Evolutionary conservation across 2,797 vertebrate species (phyloP).

Genomic region (Pseudomugil gertrudae): DNA sequence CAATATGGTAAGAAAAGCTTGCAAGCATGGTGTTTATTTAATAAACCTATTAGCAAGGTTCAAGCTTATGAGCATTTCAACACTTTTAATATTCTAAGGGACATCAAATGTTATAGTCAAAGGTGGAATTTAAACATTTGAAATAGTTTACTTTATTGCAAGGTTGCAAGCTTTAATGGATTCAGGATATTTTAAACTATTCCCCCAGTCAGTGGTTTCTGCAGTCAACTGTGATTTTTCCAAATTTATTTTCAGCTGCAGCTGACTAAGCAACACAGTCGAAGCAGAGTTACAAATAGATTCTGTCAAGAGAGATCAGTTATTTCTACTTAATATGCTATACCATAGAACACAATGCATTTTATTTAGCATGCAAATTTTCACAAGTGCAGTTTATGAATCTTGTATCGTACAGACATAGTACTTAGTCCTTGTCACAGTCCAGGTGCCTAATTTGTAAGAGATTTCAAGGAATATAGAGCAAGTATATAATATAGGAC

Average conservation of each 20-base stretch:
- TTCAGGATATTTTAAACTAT: slow-evolving; percentile 29
- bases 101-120: background rate
- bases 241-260: slow-evolving; percentile 44
- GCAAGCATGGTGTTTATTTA: background rate
- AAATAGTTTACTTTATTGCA: slow-evolving; percentile 25
- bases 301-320: slow-evolving; percentile 46
- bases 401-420: slow-evolving; percentile 9
- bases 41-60: background rate
- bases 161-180: slow-evolving; percentile 28
- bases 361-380: slow-evolving; percentile 35
- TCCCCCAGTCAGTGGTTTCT: slow-evolving; percentile 37
- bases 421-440: background rate
- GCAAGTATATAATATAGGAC: background rate
- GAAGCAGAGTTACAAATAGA: slow-evolving; percentile 46
- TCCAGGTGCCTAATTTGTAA: slow-evolving; percentile 1
- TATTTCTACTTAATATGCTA: slow-evolving; percentile 41
- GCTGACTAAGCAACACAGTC: slow-evolving; percentile 50
- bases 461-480: slow-evolving; percentile 1
- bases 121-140: slow-evolving; percentile 3
- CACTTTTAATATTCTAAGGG: background rate
- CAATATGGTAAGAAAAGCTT: background rate
- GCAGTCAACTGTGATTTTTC: slow-evolving; percentile 47
- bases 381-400: slow-evolving; percentile 17
- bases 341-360: slow-evolving; percentile 6
- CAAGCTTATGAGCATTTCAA: background rate